Conservation (phyloP, 1,140 invertebrate species). For the Drosophila yakuba region DNA sequence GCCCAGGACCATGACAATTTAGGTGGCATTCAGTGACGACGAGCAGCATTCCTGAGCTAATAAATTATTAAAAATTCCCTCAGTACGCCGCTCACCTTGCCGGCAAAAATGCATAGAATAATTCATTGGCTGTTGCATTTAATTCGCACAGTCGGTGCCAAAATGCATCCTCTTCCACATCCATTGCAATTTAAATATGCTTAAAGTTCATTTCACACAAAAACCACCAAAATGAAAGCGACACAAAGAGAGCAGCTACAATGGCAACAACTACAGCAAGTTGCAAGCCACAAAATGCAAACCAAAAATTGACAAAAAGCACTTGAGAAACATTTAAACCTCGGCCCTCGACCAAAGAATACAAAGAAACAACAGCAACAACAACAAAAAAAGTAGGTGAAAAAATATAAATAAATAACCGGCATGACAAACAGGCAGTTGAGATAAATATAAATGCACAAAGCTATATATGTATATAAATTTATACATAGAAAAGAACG, state of each 20-base stretch:
- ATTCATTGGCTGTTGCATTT: slow-evolving; percentile 19
- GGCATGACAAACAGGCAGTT: not conserved
- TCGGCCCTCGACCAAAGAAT: slow-evolving; percentile 1
- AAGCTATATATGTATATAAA: not conserved
- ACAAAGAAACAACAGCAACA: not conserved
- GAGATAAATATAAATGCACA: slow-evolving; percentile 4
- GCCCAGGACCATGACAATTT: slow-evolving; percentile 4
- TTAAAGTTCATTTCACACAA: slow-evolving; percentile 21
- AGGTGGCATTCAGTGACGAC: slow-evolving; percentile 7
- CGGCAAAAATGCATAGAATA: not conserved
- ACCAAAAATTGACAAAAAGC: slow-evolving; percentile 45
- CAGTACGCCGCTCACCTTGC: slow-evolving; percentile 17
- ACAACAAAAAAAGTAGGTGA: not conserved
- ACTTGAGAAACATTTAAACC: slow-evolving; percentile 52
- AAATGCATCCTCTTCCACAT: slow-evolving; percentile 11
- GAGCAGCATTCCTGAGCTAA: slow-evolving; percentile 13
- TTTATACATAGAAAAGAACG: not conserved
- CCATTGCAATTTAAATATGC: slow-evolving; percentile 31
- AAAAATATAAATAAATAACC: not conserved
- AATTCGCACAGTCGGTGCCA: not conserved
- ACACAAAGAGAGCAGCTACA: slow-evolving; percentile 36
- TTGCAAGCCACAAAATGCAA: slow-evolving; percentile 39
- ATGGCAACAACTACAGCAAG: too few relatives aligned
- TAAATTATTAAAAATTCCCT: slow-evolving; percentile 29
- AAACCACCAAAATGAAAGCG: slow-evolving; percentile 19